Percentiles rank a stretch among this genome's conserved stretches.
These are phyloP conservation scores for Drosophila lowei DNA, from an alignment of 1,140 invertebrate genomes.

Conservation along the genomic window DNA sequence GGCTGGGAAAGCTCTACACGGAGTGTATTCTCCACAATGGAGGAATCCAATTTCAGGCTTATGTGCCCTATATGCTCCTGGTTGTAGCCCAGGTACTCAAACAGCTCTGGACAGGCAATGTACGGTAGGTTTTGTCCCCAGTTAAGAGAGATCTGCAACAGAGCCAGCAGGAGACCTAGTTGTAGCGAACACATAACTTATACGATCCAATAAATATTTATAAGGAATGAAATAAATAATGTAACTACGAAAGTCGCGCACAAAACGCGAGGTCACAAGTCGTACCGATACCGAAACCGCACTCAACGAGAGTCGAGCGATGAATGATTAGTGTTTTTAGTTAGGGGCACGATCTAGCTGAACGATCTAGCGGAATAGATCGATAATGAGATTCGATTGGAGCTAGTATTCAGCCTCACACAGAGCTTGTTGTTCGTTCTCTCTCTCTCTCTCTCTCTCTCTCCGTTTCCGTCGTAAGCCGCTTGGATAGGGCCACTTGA, in stretches of 20 bases:
- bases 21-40: slow-evolving; percentile 32
- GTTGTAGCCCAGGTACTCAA: slow-evolving; percentile 46
- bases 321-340: slow-evolving; percentile 35
- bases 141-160: not conserved
- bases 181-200: slow-evolving; percentile 21
- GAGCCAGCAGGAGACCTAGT: slow-evolving; percentile 22
- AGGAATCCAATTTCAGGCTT: slow-evolving; percentile 31
- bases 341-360: slow-evolving; percentile 8
- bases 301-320: slow-evolving; percentile 32
- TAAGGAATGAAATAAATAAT: slow-evolving; percentile 8
- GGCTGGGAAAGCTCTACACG: slow-evolving; percentile 56
- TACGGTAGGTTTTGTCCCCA: slow-evolving; percentile 44
- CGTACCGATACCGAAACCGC: slow-evolving; percentile 24
- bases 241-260: slow-evolving; percentile 2
- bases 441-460: not conserved
- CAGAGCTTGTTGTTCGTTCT: not conserved
- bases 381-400: slow-evolving; percentile 9
- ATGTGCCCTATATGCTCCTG: slow-evolving; percentile 50
- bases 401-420: too few relatives aligned
- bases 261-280: not conserved
- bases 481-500: too few relatives aligned
- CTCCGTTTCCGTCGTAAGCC: not conserved
- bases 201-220: slow-evolving; percentile 11
- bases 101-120: slow-evolving; percentile 54
- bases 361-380: not conserved